Base-by-base conservation (phyloP, 2,113 vertebrate species). In the Condylura cristata region DNA sequence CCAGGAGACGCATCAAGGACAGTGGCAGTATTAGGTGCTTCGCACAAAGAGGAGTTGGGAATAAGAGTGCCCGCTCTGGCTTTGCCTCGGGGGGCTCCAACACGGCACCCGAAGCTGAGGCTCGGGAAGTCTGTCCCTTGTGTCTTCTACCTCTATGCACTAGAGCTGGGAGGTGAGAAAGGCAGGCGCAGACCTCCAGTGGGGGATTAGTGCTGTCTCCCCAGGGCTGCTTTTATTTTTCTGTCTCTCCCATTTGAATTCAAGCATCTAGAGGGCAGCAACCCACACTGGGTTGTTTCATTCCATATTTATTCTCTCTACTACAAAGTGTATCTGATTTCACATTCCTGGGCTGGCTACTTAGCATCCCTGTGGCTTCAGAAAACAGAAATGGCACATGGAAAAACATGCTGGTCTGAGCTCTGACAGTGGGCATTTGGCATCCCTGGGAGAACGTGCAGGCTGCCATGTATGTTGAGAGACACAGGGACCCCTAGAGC, bases 391-490 rank as follows among this genome's bases (percentile, higher is more conserved):
- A 41, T 1, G 10, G 28, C 30, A 46, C 0, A 0, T 4, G 46
- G n/a, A 63, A 6, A 56, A 32, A 1, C 34, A 56, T 26, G 39
- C 22, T 24, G 6, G 11, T 32, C 9, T 13, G 56, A 65, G 74
- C 44, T 37, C 18, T 1, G 51, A 44, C 34, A 0, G 51, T 18
- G 26, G 32, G 20, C 8, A 0, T 30, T 9, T 0, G 30, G 44
- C 44, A 6, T 37, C 13, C 44, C 51, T 6, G 7, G 39, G 34
- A 28, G n/a, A 6, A 24, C 34, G 30, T 13, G 20, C 16, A 1
- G 9, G 26, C 58, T 8, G 26, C 51, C 7, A 22, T 0, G 58
- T 0, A 12, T 41, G 3, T 13, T 4, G 5, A 28, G 61, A 46
- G 41, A 20, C 37, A 10, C 0, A 48, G 18, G 30, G 28, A 13